Evolutionary conservation across 2,797 vertebrate species (phyloP).

Genomic region (Perodicticus potto): DNA sequence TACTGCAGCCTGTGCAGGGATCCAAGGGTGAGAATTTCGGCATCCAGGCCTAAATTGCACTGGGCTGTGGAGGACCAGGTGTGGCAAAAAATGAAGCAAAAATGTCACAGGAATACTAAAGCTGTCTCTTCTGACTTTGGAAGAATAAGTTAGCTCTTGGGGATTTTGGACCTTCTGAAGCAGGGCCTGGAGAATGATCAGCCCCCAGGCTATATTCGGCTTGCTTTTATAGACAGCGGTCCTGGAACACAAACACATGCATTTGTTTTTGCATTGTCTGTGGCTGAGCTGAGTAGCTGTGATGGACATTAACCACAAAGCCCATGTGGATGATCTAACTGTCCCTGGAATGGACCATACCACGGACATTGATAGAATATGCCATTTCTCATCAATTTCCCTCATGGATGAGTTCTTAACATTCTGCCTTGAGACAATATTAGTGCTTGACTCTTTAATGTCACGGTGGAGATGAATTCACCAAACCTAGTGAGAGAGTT

Average conservation of each 20-base stretch:
- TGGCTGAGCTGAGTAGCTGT: background rate
- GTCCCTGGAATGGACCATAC: background rate
- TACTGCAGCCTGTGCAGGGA: too few relatives aligned
- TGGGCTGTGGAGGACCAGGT: background rate
- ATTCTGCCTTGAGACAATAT: background rate
- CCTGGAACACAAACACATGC: background rate
- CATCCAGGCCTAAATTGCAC: background rate
- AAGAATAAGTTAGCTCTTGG: background rate
- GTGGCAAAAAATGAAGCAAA: background rate
- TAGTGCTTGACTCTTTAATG: background rate
- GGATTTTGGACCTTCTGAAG: background rate
- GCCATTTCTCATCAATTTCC: background rate
- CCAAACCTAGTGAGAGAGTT: background rate
- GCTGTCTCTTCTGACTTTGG: background rate
- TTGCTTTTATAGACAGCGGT: background rate
- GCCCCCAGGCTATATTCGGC: background rate
- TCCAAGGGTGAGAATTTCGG: background rate
- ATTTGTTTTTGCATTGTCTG: background rate
- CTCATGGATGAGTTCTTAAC: background rate
- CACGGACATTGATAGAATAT: too few relatives aligned
- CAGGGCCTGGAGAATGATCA: background rate
- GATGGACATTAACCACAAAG: background rate
- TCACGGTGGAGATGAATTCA: background rate
- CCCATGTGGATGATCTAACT: background rate
- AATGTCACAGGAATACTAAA: background rate